Evolutionary conservation across 2,113 vertebrate genomes (phyloP).

Genomic region (Proterorhinus semilunaris): DNA sequence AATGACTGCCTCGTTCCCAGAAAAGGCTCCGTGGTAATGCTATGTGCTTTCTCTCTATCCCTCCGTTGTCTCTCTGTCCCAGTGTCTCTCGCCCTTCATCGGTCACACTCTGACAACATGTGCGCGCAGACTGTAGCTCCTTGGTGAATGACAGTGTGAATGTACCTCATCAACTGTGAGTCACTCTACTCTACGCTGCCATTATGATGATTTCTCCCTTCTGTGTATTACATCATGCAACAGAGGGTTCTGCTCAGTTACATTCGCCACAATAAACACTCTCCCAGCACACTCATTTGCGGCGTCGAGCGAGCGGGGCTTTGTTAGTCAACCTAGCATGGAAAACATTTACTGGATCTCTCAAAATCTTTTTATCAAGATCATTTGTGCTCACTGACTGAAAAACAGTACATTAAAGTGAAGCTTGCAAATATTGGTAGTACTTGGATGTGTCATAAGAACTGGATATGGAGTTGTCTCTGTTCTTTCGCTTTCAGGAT

Average conservation of each 20-base stretch:
- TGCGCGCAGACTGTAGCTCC: constrained; percentile 59
- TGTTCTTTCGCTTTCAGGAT: background rate
- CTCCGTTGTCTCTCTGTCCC: constrained; percentile 19
- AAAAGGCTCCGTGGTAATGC: constrained; percentile 67
- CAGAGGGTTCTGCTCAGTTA: constrained; percentile 63
- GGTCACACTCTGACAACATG: constrained; percentile 63
- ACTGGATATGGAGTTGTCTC: background rate
- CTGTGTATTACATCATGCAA: constrained; percentile 72
- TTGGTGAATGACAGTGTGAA: constrained; percentile 67
- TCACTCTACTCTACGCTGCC: constrained; percentile 72
- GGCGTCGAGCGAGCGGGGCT: constrained; percentile 24
- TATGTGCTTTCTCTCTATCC: constrained; percentile 28
- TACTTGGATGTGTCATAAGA: constrained; percentile 5
- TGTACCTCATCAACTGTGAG: constrained; percentile 74
- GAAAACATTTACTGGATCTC: constrained; percentile 44
- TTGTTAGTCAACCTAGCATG: constrained; percentile 48
- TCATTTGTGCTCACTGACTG: constrained; percentile 12
- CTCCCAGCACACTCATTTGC: constrained; percentile 40
- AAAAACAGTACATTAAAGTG: constrained; percentile 2
- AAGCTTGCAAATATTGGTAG: constrained; percentile 23
- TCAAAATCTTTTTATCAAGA: constrained; percentile 30
- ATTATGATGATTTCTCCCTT: constrained; percentile 74
- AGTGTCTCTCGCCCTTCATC: constrained; percentile 32
- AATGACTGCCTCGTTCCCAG: constrained; percentile 75
- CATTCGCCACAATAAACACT: constrained; percentile 62